phyloP scores from a whole-genome alignment of 2,797 vertebrate species.

The Pipistrellus kuhlii region DNA sequence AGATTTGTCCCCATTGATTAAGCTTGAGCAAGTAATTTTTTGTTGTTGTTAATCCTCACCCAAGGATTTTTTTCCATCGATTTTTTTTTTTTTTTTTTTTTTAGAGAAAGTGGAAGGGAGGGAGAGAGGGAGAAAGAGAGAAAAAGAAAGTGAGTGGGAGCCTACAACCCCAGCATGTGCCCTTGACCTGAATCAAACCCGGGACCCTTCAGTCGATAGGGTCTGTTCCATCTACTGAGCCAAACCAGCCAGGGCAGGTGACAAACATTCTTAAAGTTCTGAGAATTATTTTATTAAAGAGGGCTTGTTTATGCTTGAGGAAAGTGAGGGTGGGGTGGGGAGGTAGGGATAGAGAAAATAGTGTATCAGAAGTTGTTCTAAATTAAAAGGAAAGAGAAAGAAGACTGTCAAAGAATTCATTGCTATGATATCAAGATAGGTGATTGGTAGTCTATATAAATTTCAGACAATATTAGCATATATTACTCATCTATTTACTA shows the following conservation, averaged over 20 bases:
- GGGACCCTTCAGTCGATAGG: too few relatives aligned
- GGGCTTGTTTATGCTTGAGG: neutral
- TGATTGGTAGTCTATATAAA: neutral
- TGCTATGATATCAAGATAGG: neutral
- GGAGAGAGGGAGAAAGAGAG: too few relatives aligned
- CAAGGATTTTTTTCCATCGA: too few relatives aligned
- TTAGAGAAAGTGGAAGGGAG: too few relatives aligned
- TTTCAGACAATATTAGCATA: neutral
- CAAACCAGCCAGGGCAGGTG: too few relatives aligned
- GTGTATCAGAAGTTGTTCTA: neutral
- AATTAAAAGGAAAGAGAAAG: constrained; percentile 37
- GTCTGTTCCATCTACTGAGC: too few relatives aligned
- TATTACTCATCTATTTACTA: neutral
- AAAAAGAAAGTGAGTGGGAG: too few relatives aligned
- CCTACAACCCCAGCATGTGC: too few relatives aligned
- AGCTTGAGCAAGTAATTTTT: neutral
- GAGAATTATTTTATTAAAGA: constrained; percentile 1
- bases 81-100: too few relatives aligned
- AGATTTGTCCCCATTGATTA: neutral
- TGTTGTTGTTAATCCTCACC: too few relatives aligned
- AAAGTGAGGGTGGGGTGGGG: neutral
- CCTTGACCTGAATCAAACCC: too few relatives aligned
- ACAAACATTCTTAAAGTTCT: constrained; percentile 34
- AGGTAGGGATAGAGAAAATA: neutral
- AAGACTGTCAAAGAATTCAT: neutral